phyloP scores from a whole-genome alignment of 2,113 vertebrate species.

The Lophius piscatorius region DNA sequence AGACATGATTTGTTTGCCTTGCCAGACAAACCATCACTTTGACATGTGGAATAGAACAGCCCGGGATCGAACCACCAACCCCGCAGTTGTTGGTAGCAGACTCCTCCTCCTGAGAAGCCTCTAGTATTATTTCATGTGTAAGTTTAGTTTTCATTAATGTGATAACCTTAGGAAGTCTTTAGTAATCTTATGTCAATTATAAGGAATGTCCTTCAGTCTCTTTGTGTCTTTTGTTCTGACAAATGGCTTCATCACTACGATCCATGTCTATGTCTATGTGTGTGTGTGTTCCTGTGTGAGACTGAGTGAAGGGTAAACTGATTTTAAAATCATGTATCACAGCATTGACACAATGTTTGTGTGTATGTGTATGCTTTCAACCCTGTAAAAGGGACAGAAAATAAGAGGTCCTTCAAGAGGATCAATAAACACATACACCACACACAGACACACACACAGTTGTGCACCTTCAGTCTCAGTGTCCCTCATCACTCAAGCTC shows the following conservation, averaged over 20 bases:
- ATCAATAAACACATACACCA: conserved; percentile 39
- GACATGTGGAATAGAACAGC: too few relatives aligned
- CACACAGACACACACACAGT: conserved; percentile 27
- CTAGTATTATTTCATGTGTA: too few relatives aligned
- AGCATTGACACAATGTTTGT: conserved; percentile 7
- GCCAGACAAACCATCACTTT: too few relatives aligned
- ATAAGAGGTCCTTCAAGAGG: conserved; percentile 44
- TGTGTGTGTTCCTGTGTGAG: conserved; percentile 13
- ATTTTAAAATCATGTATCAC: too few relatives aligned
- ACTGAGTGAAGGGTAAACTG: conserved; percentile 6
- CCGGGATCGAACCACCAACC: too few relatives aligned
- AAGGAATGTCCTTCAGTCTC: too few relatives aligned
- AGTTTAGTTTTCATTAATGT: conserved; percentile 15
- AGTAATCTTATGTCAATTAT: too few relatives aligned
- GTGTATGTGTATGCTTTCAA: conserved; percentile 18
- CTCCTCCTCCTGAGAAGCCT: too few relatives aligned
- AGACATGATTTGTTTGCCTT: too few relatives aligned
- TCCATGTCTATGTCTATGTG: conserved; percentile 15
- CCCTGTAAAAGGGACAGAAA: conserved; percentile 20
- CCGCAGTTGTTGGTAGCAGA: too few relatives aligned
- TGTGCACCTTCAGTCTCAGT: conserved; percentile 12
- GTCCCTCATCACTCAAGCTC: conserved; percentile 48
- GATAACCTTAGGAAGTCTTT: conserved; percentile 11
- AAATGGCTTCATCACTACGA: too few relatives aligned
- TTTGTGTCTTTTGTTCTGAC: too few relatives aligned